These are phyloP conservation scores for Crioceris asparagi DNA, from an alignment of 2,888 invertebrate species.

Conservation along the genomic window DNA sequence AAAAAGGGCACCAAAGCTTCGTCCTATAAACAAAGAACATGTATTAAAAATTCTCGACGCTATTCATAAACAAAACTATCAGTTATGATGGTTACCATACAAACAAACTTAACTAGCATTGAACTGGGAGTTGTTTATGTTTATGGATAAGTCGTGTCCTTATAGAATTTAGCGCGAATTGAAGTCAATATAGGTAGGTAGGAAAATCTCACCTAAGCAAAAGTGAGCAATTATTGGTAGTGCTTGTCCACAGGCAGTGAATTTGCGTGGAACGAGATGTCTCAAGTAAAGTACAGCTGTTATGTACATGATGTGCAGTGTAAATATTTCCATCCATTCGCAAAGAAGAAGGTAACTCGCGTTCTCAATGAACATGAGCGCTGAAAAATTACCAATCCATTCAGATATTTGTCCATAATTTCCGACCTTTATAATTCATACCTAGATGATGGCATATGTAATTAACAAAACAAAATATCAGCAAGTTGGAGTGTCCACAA, in stretches of 20 bases:
- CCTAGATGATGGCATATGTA: constrained; percentile 69
- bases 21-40: constrained; percentile 41
- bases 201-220: constrained; percentile 54
- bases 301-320: constrained; percentile 68
- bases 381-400: constrained; percentile 40
- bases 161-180: too few relatives aligned
- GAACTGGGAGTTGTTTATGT: too few relatives aligned
- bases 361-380: constrained; percentile 45
- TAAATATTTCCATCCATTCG: constrained; percentile 65
- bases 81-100: too few relatives aligned
- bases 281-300: constrained; percentile 70
- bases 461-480: constrained; percentile 71
- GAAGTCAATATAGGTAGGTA: too few relatives aligned
- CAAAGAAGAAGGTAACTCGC: constrained; percentile 58
- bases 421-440: constrained; percentile 26
- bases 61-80: too few relatives aligned
- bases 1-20: constrained; percentile 61
- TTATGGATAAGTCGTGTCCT: too few relatives aligned
- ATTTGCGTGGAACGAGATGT: constrained; percentile 67
- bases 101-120: too few relatives aligned
- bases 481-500: constrained; percentile 70
- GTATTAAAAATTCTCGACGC: too few relatives aligned
- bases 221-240: constrained; percentile 70
- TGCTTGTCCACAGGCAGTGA: constrained; percentile 69
- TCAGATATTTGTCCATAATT: constrained; percentile 1